phyloP scores from a whole-genome alignment of 2,888 invertebrate genomes.

The Rhorus exstirpatorius region DNA sequence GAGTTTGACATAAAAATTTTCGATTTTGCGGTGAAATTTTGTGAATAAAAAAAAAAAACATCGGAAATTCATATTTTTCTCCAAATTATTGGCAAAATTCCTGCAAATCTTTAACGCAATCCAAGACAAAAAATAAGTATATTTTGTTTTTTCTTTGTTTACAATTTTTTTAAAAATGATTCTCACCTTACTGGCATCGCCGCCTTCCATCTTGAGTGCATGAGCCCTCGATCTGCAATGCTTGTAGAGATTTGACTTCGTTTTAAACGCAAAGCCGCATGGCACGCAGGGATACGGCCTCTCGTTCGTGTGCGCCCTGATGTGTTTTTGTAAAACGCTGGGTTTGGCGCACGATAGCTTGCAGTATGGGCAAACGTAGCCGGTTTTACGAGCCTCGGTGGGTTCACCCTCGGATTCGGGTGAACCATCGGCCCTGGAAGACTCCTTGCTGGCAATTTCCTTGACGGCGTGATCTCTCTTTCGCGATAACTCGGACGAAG shows the following conservation, averaged over 20 bases:
- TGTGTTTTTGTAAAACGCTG: slow-evolving; percentile 97
- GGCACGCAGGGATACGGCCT: slow-evolving; percentile 95
- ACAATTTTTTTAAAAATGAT: too few species aligned
- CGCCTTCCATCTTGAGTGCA: slow-evolving; percentile 89
- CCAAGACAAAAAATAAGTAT: slow-evolving; percentile 35
- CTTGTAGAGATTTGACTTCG: slow-evolving; percentile 97
- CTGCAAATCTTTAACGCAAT: background rate
- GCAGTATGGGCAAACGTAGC: slow-evolving; percentile 95
- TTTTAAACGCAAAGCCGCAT: slow-evolving; percentile 97
- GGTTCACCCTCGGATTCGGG: slow-evolving; percentile 80
- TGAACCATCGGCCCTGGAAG: slow-evolving; percentile 71
- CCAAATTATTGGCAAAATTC: too few species aligned
- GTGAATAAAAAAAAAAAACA: too few species aligned
- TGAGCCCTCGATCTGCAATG: slow-evolving; percentile 93
- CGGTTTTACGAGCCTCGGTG: slow-evolving; percentile 87
- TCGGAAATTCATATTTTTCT: too few species aligned
- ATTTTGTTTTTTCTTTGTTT: too few species aligned
- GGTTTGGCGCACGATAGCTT: slow-evolving; percentile 96
- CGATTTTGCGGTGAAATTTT: too few species aligned
- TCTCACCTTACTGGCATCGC: slow-evolving; percentile 85
- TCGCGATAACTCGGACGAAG: slow-evolving; percentile 70
- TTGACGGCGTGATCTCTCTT: slow-evolving; percentile 73
- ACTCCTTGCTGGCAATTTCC: slow-evolving; percentile 70
- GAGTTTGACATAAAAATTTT: too few species aligned
- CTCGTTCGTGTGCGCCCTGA: slow-evolving; percentile 97